A percentile compares a stretch with the other conserved stretches of the same genome.
phyloP scores from a whole-genome alignment of 2,113 vertebrate species.

The Formicarius rufipectus region DNA sequence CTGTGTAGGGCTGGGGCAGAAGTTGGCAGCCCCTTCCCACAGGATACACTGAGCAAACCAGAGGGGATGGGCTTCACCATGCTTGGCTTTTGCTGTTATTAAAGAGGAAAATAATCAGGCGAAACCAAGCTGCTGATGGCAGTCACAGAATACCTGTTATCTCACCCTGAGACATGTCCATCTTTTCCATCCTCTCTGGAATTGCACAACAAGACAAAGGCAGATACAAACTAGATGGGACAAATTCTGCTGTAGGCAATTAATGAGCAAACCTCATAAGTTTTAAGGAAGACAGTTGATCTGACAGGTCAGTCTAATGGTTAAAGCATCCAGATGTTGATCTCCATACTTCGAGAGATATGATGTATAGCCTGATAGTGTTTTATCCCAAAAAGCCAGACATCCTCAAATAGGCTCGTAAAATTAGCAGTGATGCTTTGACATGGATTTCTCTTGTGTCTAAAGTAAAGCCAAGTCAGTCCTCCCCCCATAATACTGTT shows the following conservation, averaged over 20 bases:
- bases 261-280: not conserved
- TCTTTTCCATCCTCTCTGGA: not conserved
- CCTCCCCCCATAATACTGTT: not conserved
- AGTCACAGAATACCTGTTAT: not conserved
- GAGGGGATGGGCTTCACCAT: not conserved
- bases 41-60: not conserved
- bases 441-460: not conserved
- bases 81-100: not conserved
- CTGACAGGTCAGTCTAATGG: not conserved
- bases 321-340: not conserved
- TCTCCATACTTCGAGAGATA: not conserved
- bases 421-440: not conserved
- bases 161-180: not conserved
- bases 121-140: not conserved
- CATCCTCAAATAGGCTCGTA: not conserved
- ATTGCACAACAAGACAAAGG: not conserved
- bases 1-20: not conserved
- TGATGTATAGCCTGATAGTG: not conserved
- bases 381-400: not conserved
- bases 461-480: not conserved
- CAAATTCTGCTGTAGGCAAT: not conserved
- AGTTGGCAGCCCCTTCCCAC: not conserved
- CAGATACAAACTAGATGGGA: not conserved
- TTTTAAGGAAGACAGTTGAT: not conserved
- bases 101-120: not conserved